Evolutionary conservation across 2,888 invertebrate species (phyloP).

Genomic region (Autographa pulchrina): DNA sequence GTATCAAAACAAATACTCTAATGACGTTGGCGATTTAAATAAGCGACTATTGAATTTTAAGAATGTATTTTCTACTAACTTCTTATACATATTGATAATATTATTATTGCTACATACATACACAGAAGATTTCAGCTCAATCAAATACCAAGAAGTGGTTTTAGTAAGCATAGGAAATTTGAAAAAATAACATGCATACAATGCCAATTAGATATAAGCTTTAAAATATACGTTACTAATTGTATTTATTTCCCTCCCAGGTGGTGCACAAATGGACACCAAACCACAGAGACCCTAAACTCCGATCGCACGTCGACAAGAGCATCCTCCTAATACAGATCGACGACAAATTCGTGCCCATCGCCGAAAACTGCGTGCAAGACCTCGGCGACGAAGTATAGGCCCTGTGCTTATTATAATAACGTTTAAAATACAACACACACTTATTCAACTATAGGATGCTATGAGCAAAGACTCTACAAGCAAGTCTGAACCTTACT

Average conservation of each 20-base stretch:
- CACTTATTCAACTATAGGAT: constrained; percentile 9
- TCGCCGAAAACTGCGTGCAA: constrained; percentile 96
- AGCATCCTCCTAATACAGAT: constrained; percentile 97
- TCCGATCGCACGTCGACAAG: constrained; percentile 97
- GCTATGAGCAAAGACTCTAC: constrained; percentile 26
- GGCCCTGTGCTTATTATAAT: constrained; percentile 28
- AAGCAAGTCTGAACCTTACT: constrained; percentile 44
- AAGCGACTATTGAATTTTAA: too few relatives aligned
- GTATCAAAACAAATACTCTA: too few relatives aligned
- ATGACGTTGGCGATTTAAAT: too few relatives aligned
- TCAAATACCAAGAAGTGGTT: too few relatives aligned
- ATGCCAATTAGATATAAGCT: too few relatives aligned
- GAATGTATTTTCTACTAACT: too few relatives aligned
- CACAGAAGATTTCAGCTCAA: too few relatives aligned
- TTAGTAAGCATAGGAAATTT: too few relatives aligned
- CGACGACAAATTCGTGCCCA: constrained; percentile 97
- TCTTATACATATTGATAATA: too few relatives aligned
- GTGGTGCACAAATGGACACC: constrained; percentile 98
- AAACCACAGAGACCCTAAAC: constrained; percentile 95
- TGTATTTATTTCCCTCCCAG: constrained; percentile 69
- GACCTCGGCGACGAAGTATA: constrained; percentile 92
- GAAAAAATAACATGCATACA: too few relatives aligned
- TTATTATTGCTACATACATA: too few relatives aligned
- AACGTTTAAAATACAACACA: constrained; percentile 27
- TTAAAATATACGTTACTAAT: neutral